phyloP scores from a whole-genome alignment of 2,888 invertebrate species.

The Odontothrips loti region DNA sequence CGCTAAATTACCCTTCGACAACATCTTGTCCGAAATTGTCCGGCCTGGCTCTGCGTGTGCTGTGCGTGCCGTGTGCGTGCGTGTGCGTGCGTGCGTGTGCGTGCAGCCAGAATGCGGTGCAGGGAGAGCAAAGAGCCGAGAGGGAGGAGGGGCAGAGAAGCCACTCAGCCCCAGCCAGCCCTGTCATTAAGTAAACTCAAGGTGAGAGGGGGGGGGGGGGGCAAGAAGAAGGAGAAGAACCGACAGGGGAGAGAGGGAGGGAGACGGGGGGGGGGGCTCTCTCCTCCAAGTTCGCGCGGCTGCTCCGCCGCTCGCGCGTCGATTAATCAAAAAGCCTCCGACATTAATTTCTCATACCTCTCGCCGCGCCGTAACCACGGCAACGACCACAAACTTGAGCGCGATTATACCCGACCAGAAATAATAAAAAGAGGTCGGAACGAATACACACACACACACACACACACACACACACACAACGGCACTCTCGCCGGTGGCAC shows the following conservation, averaged over 20 bases:
- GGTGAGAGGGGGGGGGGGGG: neutral
- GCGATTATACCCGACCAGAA: neutral
- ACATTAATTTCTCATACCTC: constrained; percentile 21
- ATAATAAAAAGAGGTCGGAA: neutral
- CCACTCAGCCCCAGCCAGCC: neutral
- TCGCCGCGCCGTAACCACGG: neutral
- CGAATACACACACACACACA: too few species aligned
- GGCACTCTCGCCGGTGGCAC: too few species aligned
- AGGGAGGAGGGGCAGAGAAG: neutral
- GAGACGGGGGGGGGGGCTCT: neutral
- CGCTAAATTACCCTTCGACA: neutral
- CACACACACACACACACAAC: too few species aligned
- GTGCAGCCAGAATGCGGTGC: neutral
- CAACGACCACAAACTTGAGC: neutral
- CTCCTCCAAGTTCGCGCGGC: neutral
- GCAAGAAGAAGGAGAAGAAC: neutral
- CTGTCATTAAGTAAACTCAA: constrained; percentile 15
- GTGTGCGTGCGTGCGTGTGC: neutral
- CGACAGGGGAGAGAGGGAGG: neutral
- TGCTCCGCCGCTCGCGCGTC: neutral
- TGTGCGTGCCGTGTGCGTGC: neutral
- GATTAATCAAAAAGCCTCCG: neutral
- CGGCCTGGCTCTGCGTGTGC: neutral
- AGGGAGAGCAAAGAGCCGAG: neutral
- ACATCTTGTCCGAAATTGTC: constrained; percentile 7